Evolutionary conservation across 2,888 invertebrate species (phyloP), one percentile per base, ranked within the genome.

Genomic region (Drosophila rellima): DNA sequence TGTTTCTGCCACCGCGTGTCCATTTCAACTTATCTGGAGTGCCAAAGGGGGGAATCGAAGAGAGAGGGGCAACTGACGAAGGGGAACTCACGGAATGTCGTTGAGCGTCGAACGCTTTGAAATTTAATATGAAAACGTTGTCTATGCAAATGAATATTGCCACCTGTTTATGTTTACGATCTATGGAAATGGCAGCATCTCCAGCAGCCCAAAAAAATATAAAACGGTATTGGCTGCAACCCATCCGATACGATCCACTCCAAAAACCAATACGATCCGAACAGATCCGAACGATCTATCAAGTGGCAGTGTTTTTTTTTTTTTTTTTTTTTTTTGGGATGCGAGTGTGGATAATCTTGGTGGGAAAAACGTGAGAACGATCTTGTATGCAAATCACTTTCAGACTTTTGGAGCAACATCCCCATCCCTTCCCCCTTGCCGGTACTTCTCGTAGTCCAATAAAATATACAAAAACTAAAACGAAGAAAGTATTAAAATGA

Each of bases 71-170:
- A 10, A 6, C 6, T 3, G 40, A 3, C 11, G 10, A 33, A 13
- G 54, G 17, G 15, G 3, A n/a, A 6, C 62, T 50, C 18, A 62
- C 67, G 82, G 82, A 83, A 85, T 83, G 83, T 78, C 76, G 86
- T 82, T 63, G 70, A 70, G 37, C 45, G 72, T 69, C 71, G 78
- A 85, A 70, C 67, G 74, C 81, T 89, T 86, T 82, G 88, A 89
- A 80, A 87, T 83, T 83, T 86, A 88, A 88, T 90, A 88, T 79
- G 75, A 75, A 81, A 81, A 85, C 80, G 79, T 79, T 83, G 89
- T 87, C 83, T 86, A 89, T 86, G 90, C 81, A 88, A 89, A 89
- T 85, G 78, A 79, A 80, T 77, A 89, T 82, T 90, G 91, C 91
- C 91, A 90, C 90, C 89, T 90, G 91, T 84, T 90, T 84, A 78